A percentile compares a stretch with the other conserved stretches of the same genome.
These are phyloP conservation scores for Trachelus iudaicus DNA, from an alignment of 2,888 invertebrate genomes.

Conservation along the genomic window DNA sequence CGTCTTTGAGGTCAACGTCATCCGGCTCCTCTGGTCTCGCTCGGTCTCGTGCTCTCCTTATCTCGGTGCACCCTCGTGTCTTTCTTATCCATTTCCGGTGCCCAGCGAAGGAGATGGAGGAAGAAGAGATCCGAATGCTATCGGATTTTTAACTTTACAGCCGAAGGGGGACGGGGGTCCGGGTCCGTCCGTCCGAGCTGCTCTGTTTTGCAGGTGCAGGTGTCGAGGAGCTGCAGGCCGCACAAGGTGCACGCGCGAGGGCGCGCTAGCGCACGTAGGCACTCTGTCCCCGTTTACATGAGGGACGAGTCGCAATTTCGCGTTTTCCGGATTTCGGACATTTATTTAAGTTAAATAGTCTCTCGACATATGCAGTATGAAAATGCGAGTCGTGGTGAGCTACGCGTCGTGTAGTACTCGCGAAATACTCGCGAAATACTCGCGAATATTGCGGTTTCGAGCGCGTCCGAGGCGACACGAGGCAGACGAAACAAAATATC, in stretches of 20 bases:
- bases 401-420: background rate
- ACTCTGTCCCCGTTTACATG: constrained; percentile 43
- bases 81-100: background rate
- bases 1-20: constrained; percentile 63
- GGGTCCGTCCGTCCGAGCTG: too few relatives aligned
- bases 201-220: constrained; percentile 20
- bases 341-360: too few relatives aligned
- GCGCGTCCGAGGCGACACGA: constrained; percentile 26
- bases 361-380: too few relatives aligned
- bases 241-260: constrained; percentile 29
- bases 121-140: too few relatives aligned
- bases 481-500: constrained; percentile 56
- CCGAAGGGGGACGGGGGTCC: too few relatives aligned
- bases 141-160: too few relatives aligned
- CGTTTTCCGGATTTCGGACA: constrained; percentile 26
- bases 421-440: constrained; percentile 12
- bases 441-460: background rate
- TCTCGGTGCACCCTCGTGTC: background rate
- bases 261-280: background rate
- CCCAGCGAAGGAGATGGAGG: too few relatives aligned
- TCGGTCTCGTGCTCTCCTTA: constrained; percentile 27
- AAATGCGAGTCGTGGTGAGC: too few relatives aligned
- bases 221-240: constrained; percentile 33
- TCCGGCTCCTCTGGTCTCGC: constrained; percentile 28
- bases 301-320: constrained; percentile 30